Conservation (phyloP, 2,113 vertebrate genomes). For the Ceyx cyanopectus region DNA sequence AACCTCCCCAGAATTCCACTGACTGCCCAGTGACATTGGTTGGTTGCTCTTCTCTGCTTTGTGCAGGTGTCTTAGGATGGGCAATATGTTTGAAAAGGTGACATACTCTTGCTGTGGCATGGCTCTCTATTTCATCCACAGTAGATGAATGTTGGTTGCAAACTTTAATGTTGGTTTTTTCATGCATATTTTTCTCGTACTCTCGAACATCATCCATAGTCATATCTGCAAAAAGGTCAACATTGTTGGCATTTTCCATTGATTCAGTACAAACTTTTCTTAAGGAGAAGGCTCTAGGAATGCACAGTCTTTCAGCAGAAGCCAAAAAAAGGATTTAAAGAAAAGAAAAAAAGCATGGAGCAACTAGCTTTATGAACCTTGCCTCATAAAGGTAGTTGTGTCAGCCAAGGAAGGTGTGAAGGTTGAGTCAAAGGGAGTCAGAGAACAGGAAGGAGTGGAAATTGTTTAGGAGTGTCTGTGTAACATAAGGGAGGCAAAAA, state of each 20-base stretch:
- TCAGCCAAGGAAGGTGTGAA: constrained; percentile 70
- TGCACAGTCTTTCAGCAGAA: constrained; percentile 70
- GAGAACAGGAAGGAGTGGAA: constrained; percentile 76
- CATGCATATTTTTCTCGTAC: constrained; percentile 98
- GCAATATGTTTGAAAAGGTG: constrained; percentile 75
- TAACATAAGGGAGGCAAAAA: constrained; percentile 35
- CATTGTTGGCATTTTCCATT: constrained; percentile 82
- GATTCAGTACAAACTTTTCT: constrained; percentile 65
- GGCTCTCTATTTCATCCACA: constrained; percentile 94
- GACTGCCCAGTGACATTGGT: neutral
- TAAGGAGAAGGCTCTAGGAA: constrained; percentile 60
- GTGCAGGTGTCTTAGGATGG: constrained; percentile 15
- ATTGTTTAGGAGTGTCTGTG: constrained; percentile 47
- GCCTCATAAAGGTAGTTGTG: constrained; percentile 79
- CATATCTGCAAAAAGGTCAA: constrained; percentile 98
- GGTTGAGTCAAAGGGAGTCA: constrained; percentile 68
- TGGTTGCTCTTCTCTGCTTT: neutral
- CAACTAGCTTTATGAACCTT: constrained; percentile 79
- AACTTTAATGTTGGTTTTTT: constrained; percentile 99
- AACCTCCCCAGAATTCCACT: neutral
- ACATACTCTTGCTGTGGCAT: constrained; percentile 96
- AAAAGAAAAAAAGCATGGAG: constrained; percentile 63
- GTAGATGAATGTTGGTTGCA: constrained; percentile 93
- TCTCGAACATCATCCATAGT: constrained; percentile 97
- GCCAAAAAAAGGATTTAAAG: constrained; percentile 63